Evolutionary conservation across 2,888 invertebrate species (phyloP).

Genomic region (Melangyna quadrimaculata): DNA sequence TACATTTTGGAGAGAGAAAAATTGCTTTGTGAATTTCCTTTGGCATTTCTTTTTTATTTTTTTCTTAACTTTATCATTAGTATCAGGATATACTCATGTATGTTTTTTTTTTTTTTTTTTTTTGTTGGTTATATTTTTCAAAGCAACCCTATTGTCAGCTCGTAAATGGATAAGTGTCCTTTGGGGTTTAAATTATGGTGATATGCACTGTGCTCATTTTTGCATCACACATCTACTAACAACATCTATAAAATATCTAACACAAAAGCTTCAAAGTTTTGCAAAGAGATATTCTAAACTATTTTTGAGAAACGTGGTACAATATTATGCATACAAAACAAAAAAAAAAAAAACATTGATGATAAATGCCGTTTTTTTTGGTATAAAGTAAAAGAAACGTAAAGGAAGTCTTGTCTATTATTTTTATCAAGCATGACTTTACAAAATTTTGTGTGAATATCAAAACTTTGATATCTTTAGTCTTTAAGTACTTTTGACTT

Average conservation of each 20-base stretch:
- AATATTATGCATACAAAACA: too few relatives aligned
- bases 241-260: conserved; percentile 54
- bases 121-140: too few relatives aligned
- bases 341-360: conserved; percentile 24
- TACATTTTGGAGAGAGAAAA: conserved; percentile 36
- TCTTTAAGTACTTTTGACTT: background rate
- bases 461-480: conserved; percentile 1
- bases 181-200: conserved; percentile 68
- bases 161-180: conserved; percentile 69
- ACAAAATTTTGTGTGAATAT: background rate
- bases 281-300: conserved; percentile 39
- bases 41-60: conserved; percentile 42
- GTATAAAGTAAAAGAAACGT: background rate
- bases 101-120: conserved; percentile 5
- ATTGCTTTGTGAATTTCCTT: conserved; percentile 67
- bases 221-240: conserved; percentile 50
- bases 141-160: conserved; percentile 65
- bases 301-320: conserved; percentile 16
- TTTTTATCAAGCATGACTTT: conserved; percentile 10
- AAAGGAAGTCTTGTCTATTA: background rate
- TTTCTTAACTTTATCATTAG: background rate
- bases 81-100: conserved; percentile 14
- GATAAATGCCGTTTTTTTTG: conserved; percentile 46
- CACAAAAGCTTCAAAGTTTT: conserved; percentile 57
- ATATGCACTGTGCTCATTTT: conserved; percentile 66